Conservation (phyloP, 2,797 vertebrate genomes). For the Steatocranus sp. region DNA sequence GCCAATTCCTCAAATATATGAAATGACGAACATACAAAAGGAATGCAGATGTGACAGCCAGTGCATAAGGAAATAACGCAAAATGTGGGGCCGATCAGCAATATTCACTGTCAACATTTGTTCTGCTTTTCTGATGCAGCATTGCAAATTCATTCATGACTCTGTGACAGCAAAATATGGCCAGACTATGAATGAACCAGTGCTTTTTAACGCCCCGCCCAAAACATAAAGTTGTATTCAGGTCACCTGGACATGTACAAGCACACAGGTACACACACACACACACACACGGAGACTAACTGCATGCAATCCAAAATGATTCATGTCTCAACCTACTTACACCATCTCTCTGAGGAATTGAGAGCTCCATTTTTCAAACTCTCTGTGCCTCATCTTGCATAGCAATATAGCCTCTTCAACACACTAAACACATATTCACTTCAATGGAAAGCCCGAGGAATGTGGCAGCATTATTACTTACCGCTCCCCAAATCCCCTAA, state of each 20-base stretch:
- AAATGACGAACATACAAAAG: neutral
- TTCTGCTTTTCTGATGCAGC: neutral
- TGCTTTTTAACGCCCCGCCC: neutral
- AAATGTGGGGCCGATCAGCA: neutral
- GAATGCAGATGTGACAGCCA: neutral
- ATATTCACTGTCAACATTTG: neutral
- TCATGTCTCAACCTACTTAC: constrained; percentile 73
- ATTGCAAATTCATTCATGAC: constrained; percentile 23
- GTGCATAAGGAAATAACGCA: fast-evolving
- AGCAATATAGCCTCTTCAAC: constrained; percentile 46
- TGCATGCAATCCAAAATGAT: constrained; percentile 55
- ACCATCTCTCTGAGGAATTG: constrained; percentile 57
- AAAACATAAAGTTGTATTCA: constrained; percentile 45
- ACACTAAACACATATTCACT: constrained; percentile 58
- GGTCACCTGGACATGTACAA: constrained; percentile 39
- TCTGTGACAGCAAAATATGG: neutral
- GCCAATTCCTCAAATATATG: neutral
- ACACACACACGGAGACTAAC: constrained; percentile 24
- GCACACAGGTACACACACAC: neutral
- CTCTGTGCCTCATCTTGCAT: constrained; percentile 46
- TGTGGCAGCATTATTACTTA: constrained; percentile 60
- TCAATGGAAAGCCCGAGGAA: constrained; percentile 48
- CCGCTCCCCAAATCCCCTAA: constrained; percentile 57
- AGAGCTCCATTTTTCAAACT: constrained; percentile 50
- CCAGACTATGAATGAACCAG: constrained; percentile 18